Evolutionary conservation across 2,797 vertebrate species (phyloP).

Genomic region (Helarctos malayanus): DNA sequence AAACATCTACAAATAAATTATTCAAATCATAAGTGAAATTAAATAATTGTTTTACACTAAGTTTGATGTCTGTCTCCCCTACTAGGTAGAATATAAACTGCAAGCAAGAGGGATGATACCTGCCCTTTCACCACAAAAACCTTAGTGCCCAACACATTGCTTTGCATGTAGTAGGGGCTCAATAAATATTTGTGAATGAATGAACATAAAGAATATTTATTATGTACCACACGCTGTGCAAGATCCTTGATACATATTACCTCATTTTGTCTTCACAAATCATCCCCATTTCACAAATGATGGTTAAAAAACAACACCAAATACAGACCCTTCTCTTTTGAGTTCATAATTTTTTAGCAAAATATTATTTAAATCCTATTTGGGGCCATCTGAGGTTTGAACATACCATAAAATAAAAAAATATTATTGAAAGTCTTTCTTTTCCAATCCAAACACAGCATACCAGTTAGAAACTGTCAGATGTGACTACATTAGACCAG

Average conservation of each 20-base stretch:
- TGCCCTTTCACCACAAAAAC: background rate
- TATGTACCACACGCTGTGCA: background rate
- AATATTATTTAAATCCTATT: background rate
- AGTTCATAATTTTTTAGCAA: background rate
- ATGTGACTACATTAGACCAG: background rate
- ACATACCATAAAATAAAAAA: background rate
- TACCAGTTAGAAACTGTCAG: background rate
- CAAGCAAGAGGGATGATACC: background rate
- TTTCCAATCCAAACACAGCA: background rate
- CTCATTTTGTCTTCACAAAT: background rate
- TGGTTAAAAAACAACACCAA: background rate
- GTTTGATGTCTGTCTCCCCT: background rate
- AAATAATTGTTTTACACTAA: background rate
- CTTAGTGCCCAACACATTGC: background rate
- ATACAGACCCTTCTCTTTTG: background rate
- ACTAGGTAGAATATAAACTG: background rate
- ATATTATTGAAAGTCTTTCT: background rate
- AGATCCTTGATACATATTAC: background rate
- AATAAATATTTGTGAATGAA: background rate
- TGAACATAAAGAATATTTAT: background rate
- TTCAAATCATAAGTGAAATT: background rate
- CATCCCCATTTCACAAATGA: background rate
- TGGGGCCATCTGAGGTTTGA: background rate
- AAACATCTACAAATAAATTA: background rate
- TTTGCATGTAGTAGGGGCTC: background rate